Evolutionary conservation across 1,140 invertebrate genomes (phyloP), one percentile per base, ranked within the genome.

Genomic region (Anoplophora glabripennis): DNA sequence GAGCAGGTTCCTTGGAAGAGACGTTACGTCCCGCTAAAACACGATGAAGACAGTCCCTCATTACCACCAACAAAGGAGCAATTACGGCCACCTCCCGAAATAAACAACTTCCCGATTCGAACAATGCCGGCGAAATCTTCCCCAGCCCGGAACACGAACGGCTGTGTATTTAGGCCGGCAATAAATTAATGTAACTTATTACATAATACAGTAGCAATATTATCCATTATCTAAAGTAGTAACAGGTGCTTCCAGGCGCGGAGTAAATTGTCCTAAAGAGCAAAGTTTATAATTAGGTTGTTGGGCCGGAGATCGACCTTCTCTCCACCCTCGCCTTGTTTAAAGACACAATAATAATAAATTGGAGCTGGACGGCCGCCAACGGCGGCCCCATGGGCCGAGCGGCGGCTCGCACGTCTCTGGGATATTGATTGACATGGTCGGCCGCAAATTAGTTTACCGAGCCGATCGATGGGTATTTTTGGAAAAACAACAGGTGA

Each of bases 261-360:
- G 38, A 58, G 56, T 58, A 58, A 58, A 58, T 52, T 58, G 56
- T 58, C 56, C 42, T 58, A 58, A 58, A 58, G 56, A 58, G 56
- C 56, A 58, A 58, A 58, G 56, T 58, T 58, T 58, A 52, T 58
- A 58, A 58, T 58, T 58, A 52, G 47, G 56, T 58, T 58, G 56
- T 58, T 58, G 35, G 56, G 56, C 51, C 56, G 56, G 42, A 58
- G 56, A 58, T 58, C 56, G 56, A 37, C 56, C 56, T 52, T 52
- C 47, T 38, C 12, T 46, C 40, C 47, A 46, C 56, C 48, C 21
- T 28, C 21, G 21, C 21, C 21, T 5, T 28, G 21, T 28, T 28
- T 28, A 5, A 28, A 28, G 21, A 56, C 54, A 56, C 54, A 56
- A 56, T 56, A 56, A 56, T 56, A 56, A 56, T 56, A 56, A 56